Conservation (phyloP, 2,888 invertebrate species). For the Cremastinae sp. region DNA sequence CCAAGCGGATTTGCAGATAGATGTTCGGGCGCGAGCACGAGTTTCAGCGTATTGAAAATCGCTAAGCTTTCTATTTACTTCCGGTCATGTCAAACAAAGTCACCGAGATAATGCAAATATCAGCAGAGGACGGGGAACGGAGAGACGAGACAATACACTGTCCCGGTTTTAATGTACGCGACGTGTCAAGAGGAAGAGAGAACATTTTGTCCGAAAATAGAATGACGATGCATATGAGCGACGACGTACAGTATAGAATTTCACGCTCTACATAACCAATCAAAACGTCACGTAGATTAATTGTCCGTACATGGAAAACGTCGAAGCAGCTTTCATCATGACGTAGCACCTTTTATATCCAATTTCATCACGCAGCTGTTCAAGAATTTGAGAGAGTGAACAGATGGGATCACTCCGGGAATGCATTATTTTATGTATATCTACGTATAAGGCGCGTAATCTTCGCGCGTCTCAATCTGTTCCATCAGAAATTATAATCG, state of each 20-base stretch:
- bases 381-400: conserved; percentile 6
- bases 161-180: too few relatives aligned
- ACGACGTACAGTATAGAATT: background rate
- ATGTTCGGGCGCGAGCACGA: too few relatives aligned
- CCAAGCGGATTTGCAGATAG: too few relatives aligned
- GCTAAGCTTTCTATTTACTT: too few relatives aligned
- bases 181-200: too few relatives aligned
- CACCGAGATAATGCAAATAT: too few relatives aligned
- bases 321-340: conserved; percentile 9
- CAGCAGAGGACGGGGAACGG: too few relatives aligned
- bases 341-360: conserved; percentile 22
- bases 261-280: conserved; percentile 23
- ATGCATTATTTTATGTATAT: background rate
- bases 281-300: conserved; percentile 47
- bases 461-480: conserved; percentile 18
- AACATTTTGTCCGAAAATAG: too few relatives aligned
- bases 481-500: conserved; percentile 24
- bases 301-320: conserved; percentile 40
- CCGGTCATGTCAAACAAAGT: too few relatives aligned
- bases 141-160: too few relatives aligned
- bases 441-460: conserved; percentile 1
- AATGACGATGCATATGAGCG: background rate
- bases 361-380: conserved; percentile 20
- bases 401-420: conserved; percentile 26
- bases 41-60: too few relatives aligned